A percentile compares a stretch with the other conserved stretches of the same genome.
Conservation (phyloP, 2,888 invertebrate species). For the Trichogramma evanescens region DNA sequence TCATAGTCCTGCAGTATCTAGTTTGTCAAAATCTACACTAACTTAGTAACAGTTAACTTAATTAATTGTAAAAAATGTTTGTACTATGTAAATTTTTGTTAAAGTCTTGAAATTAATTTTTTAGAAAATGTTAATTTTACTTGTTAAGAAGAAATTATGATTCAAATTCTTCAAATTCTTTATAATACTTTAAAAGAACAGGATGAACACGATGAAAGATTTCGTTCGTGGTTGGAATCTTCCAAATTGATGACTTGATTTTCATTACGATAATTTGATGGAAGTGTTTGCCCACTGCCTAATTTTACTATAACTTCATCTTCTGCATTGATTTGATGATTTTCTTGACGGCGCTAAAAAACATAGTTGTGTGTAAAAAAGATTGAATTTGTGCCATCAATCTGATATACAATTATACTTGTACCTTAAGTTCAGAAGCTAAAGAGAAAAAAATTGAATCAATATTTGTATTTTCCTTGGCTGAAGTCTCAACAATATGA, state of each 20-base stretch:
- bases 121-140: conserved; percentile 15
- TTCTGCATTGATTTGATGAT: conserved; percentile 35
- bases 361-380: conserved; percentile 25
- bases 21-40: too few species aligned
- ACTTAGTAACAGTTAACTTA: conserved; percentile 3
- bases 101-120: conserved; percentile 12
- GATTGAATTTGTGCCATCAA: neutral
- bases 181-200: conserved; percentile 34
- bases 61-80: conserved; percentile 19
- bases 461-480: conserved; percentile 85
- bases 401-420: neutral
- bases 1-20: too few species aligned
- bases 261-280: too few species aligned
- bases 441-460: conserved; percentile 81
- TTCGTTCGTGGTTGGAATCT: conserved; percentile 17
- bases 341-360: conserved; percentile 69
- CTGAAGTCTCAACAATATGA: conserved; percentile 82
- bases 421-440: conserved; percentile 80
- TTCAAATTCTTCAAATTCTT: conserved; percentile 10
- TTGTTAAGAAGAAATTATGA: conserved; percentile 6
- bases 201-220: conserved; percentile 36
- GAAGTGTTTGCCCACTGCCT: conserved; percentile 28
- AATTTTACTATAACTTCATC: conserved; percentile 34
- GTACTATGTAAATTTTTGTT: conserved; percentile 6
- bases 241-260: too few species aligned